Evolutionary conservation across 2,797 vertebrate species (phyloP), one percentile per base, ranked within the genome.

Genomic region (Coregonus sp.): DNA sequence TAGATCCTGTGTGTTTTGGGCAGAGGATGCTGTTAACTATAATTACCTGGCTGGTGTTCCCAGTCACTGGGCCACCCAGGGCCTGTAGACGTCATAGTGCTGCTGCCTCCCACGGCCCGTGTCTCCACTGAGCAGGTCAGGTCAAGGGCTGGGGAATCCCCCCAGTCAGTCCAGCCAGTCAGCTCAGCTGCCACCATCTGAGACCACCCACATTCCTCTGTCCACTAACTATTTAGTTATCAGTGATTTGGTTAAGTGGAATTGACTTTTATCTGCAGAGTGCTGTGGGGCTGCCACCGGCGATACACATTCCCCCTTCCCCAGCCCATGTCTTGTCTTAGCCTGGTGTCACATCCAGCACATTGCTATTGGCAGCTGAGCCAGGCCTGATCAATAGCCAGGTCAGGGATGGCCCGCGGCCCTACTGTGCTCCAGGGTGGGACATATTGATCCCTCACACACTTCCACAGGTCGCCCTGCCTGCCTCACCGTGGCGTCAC

Each of bases 171-270:
- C 85, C 85, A 90, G 35, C 35, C 35, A 37, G 35, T 37, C 35
- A 90, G 84, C 88, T 84, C 85, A 90, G 84, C 88, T 83, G 86
- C 92, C 75, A 63, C 88, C 90, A 92, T 92, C 92, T 87, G 84
- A 92, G 63, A 86, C 92, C 86, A 72, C 0, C 87, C 78, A 92
- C 94, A 96, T 96, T 94, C 95, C 95, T 97, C 93, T 92, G 90
- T 95, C 94, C 94, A 92, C 88, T 93, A 96, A 98, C 97, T 97
- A 97, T 98, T 97, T 97, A 96, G 96, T 97, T 96, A 96, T 96
- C 96, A 96, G 95, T 94, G 95, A 94, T 96, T 97, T 96, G 92
- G 91, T 96, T 98, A 98, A 98, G 95, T 97, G 95, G 94, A 96
- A 97, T 97, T 97, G 97, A 98, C 96, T 98, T 97, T 97, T 97